Evolutionary conservation across 2,888 invertebrate species (phyloP), one percentile per base, ranked within the genome.

Genomic region (Xanthia icteritia): DNA sequence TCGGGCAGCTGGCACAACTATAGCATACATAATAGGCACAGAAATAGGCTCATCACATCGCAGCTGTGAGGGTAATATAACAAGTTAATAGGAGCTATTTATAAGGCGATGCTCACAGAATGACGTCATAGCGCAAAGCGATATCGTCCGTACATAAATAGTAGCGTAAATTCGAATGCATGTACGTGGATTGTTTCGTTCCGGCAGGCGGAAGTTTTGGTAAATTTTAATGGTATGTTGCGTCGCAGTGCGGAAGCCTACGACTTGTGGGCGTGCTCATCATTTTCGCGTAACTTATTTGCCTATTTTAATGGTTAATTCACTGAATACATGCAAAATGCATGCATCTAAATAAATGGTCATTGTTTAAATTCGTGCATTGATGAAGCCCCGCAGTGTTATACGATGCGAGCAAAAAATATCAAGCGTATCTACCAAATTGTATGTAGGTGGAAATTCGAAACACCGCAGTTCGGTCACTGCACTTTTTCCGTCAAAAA

Each of bases 171-270:
- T 91, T 90, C 77, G 67, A 81, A 77, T 85, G 88, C 88, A n/a
- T n/a, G 23, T 88, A 90, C 90, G 91, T 90, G 92, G 86, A 92
- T 92, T 92, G 93, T 93, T 92, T 92, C 91, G 90, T 91, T 92
- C 90, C 89, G 87, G 86, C 89, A 90, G 86, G 88, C 91, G 88
- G 90, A 89, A 93, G 92, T 93, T 94, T 93, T 91, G 92, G 90
- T 94, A 92, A 94, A 95, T 94, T 95, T 95, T 94, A 94, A 94
- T 93, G 93, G 89, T 90, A 91, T 90, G 91, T 89, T 91, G 92
- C 93, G 95, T 91, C 95, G 95, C 95, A 93, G 88, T 93, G 93
- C 92, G 92, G 93, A 91, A 89, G 86, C 85, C 89, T 82, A 88
- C 84, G 86, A 84, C 89, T 89, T 88, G 89, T 87, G 88, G 86